Base-by-base conservation (phyloP, 1,140 invertebrate species). In the Galleria mellonella region DNA sequence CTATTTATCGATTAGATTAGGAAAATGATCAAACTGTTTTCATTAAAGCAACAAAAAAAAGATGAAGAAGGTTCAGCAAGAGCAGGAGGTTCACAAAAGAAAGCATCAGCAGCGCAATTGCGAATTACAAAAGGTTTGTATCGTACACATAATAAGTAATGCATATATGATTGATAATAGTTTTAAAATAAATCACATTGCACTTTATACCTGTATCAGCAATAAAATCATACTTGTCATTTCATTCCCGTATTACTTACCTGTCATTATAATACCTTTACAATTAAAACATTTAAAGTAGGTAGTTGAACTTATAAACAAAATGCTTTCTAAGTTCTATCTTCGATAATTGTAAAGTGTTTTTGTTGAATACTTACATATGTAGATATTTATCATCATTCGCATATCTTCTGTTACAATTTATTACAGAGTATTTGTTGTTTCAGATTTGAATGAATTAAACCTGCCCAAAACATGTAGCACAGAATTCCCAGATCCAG, bases 1-100 rank as follows among this genome's bases (percentile, higher is more conserved):
- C 62, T 73, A 68, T 73, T 68, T 63, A 71, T 72, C 54, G 57
- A 68, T 60, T 69, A 69, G 68, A 49, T 68, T 76, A 85, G 70
- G 72, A 85, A 65, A 76, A 98, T 98, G 97, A 98, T 98, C 84
- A 98, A 98, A 91, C 90, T 98, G 87, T 98, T 98, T 90, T 97
- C 96, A 43, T 88, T 98, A 70, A 98, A 98, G 89, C 96, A 98
- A 90, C 96, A 97, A 87, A 97, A 97, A 89, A 98, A 98, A 89
- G 96, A 98, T 90, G 96, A 96, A 59, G 94, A 96, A 86, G 87
- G 91, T 45, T 91, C 93, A 71, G 91, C 91, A 43, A 91, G 91
- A 79, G 87, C 89, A 76, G 92, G 91, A 51, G 92, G 90, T 66
- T 90, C 91, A 79, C 94, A 95, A 85, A 97, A 97, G 82, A 95